Conservation (phyloP, 2,113 vertebrate species). For the Ictalurus furcatus region DNA sequence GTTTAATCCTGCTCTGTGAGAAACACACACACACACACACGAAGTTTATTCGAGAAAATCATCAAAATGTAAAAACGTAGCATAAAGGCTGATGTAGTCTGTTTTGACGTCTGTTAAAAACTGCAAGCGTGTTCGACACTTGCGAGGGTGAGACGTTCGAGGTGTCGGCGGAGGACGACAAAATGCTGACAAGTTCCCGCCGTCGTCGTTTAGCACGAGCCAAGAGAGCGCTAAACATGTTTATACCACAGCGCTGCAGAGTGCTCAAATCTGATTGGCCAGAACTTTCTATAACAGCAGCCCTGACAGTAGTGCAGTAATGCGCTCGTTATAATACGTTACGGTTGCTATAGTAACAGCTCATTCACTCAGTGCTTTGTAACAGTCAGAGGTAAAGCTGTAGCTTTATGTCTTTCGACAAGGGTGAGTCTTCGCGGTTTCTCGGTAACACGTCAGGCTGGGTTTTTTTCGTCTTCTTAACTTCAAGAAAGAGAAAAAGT, state of each 20-base stretch:
- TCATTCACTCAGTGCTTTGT: not conserved
- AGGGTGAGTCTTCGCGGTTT: not conserved
- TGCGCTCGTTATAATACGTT: not conserved
- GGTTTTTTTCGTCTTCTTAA: not conserved
- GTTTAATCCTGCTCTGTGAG: conserved; percentile 76
- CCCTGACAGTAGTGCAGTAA: not conserved
- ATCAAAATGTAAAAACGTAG: not conserved
- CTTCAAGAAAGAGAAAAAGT: not conserved
- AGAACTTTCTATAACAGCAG: not conserved
- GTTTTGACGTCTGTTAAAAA: not conserved
- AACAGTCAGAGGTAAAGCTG: not conserved
- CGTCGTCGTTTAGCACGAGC: not conserved
- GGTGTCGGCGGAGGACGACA: not conserved
- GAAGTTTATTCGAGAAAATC: not conserved
- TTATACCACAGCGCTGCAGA: not conserved
- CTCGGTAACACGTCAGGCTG: not conserved
- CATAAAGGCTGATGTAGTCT: not conserved
- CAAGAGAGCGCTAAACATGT: not conserved
- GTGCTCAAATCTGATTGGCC: not conserved
- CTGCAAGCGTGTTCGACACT: not conserved
- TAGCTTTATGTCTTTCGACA: not conserved
- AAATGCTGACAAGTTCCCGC: conserved; percentile 19
- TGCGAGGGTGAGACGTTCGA: not conserved
- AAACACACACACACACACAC: conserved; percentile 34
- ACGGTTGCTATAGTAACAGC: not conserved